A percentile compares a stretch with the other conserved stretches of the same genome.
Conservation (phyloP, 2,888 invertebrate species). For the Gonocerus acuteangulatus region DNA sequence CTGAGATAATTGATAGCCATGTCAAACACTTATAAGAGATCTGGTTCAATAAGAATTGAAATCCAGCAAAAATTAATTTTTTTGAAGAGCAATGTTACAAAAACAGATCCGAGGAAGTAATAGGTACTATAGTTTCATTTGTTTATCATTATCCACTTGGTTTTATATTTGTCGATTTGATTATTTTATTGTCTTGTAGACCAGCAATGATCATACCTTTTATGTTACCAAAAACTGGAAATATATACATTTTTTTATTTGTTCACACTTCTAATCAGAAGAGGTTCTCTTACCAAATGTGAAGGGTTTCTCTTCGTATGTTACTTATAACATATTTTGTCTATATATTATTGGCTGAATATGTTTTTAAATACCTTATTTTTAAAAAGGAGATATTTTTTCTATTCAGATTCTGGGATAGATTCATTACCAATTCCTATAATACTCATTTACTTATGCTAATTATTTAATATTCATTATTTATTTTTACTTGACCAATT, state of each 20-base stretch:
- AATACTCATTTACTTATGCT: not conserved
- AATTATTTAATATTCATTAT: not conserved
- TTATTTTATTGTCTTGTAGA: no score
- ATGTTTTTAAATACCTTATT: not conserved
- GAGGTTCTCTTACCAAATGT: not conserved
- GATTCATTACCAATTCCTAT: conserved; percentile 17
- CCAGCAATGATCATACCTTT: no score
- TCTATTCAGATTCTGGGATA: not conserved
- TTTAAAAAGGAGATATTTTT: not conserved
- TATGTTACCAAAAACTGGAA: no score
- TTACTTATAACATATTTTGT: not conserved
- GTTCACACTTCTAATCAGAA: conserved; percentile 1
- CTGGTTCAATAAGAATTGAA: no score
- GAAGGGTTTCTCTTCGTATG: conserved; percentile 15
- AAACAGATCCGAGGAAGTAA: no score
- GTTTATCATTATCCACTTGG: no score
- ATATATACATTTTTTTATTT: conserved; percentile 1
- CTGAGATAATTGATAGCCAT: no score
- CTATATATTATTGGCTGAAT: not conserved
- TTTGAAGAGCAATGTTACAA: no score
- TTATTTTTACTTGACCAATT: not conserved
- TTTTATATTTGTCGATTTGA: no score
- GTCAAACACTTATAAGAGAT: no score
- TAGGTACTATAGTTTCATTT: no score
- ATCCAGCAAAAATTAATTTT: no score